These are phyloP conservation scores for Slavum lentiscoides DNA, from an alignment of 2,888 invertebrate species.

Conservation along the genomic window DNA sequence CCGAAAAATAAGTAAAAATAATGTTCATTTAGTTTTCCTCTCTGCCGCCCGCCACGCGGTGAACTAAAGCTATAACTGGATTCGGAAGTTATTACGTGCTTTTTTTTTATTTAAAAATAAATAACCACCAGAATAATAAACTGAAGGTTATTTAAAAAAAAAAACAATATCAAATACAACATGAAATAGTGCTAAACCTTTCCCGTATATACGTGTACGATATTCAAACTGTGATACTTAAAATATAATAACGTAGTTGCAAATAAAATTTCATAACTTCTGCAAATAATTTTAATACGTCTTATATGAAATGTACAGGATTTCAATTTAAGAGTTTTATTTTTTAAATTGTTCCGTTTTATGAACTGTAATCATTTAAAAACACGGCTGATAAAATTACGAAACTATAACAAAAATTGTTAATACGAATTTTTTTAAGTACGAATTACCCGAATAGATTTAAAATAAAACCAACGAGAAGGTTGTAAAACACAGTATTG, in stretches of 20 bases:
- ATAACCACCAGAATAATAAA: neutral
- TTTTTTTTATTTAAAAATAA: conserved; percentile 3
- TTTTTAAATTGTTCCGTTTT: neutral
- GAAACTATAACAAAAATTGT: no score
- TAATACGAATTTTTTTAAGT: no score
- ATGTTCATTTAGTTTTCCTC: conserved; percentile 34
- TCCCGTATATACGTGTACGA: no score
- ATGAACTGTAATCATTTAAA: no score
- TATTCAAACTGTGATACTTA: neutral
- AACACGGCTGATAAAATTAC: no score
- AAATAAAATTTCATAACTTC: neutral
- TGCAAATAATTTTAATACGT: neutral
- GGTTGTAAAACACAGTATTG: no score
- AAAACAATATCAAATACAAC: neutral
- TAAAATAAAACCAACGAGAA: no score
- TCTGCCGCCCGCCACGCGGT: neutral
- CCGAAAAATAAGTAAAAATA: conserved; percentile 39
- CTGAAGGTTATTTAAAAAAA: neutral
- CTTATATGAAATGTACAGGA: no score
- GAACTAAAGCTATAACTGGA: conserved; percentile 17
- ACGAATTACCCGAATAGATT: no score
- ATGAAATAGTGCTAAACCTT: neutral
- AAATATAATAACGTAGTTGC: neutral
- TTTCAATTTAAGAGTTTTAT: neutral
- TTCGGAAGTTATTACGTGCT: conserved; percentile 20